A percentile compares a stretch with the other conserved stretches of the same genome.
These are phyloP conservation scores for Pseudomyrmex pallidus DNA, from an alignment of 1,140 invertebrate species.

Conservation along the genomic window DNA sequence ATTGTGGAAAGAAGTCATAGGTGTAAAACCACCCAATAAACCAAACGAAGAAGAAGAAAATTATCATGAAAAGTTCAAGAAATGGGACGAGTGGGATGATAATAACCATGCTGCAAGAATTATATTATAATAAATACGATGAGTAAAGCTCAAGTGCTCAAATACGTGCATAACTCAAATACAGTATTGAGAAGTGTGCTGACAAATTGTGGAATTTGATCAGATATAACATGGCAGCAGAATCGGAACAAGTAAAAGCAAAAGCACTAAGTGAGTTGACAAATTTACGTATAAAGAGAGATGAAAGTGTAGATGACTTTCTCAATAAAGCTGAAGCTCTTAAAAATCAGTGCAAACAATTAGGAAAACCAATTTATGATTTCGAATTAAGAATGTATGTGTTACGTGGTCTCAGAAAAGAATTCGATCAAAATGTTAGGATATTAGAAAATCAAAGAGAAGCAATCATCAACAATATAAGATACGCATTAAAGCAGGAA, in stretches of 20 bases:
- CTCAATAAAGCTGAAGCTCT: constrained; percentile 18
- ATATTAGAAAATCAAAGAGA: constrained; percentile 21
- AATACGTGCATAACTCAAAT: too few relatives aligned
- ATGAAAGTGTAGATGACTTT: not conserved
- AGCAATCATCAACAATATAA: not conserved
- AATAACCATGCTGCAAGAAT: constrained; percentile 9
- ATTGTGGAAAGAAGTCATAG: constrained; percentile 37
- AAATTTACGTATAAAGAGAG: constrained; percentile 9
- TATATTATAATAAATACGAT: constrained; percentile 18
- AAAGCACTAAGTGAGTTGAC: constrained; percentile 1
- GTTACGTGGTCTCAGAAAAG: not conserved
- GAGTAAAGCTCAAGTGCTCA: constrained; percentile 16
- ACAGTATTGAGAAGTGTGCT: too few relatives aligned
- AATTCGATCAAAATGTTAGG: constrained; percentile 37
- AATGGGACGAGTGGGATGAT: constrained; percentile 35
- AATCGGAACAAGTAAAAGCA: not conserved
- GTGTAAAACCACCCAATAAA: not conserved
- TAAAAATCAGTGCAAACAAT: not conserved
- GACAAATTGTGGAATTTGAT: too few relatives aligned
- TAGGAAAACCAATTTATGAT: not conserved
- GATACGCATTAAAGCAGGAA: constrained; percentile 35
- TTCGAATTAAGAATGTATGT: constrained; percentile 44
- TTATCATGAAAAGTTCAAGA: not conserved
- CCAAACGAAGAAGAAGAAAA: not conserved
- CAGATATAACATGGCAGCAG: too few relatives aligned